phyloP scores from a whole-genome alignment of 2,888 invertebrate species.

The Pyrocoelia pectoralis region DNA sequence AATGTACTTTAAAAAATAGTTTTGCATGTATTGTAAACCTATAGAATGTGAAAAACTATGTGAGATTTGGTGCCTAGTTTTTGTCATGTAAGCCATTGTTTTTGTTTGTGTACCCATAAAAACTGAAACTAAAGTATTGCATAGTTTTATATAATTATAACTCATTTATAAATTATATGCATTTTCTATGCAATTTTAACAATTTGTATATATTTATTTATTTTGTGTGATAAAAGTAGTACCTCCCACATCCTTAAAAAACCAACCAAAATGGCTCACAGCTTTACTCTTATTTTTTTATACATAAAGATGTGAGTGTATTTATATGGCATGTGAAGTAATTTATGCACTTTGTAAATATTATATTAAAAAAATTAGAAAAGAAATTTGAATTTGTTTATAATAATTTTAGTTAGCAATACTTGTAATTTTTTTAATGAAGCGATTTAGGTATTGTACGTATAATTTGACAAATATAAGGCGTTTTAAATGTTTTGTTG shows the following conservation, averaged over 20 bases:
- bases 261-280: slow-evolving; percentile 32
- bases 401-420: slow-evolving; percentile 26
- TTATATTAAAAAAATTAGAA: slow-evolving; percentile 11
- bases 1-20: slow-evolving; percentile 12
- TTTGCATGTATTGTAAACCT: slow-evolving; percentile 13
- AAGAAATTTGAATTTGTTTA: slow-evolving; percentile 30
- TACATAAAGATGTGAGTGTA: slow-evolving; percentile 39
- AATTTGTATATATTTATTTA: slow-evolving; percentile 23
- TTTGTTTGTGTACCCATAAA: slow-evolving; percentile 3
- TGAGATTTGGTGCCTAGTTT: slow-evolving; percentile 33
- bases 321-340: slow-evolving; percentile 37
- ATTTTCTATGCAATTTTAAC: slow-evolving; percentile 11
- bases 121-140: slow-evolving; percentile 6
- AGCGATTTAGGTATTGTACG: slow-evolving; percentile 26
- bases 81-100: slow-evolving; percentile 7
- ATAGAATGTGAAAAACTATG: slow-evolving; percentile 16
- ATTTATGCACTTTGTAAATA: slow-evolving; percentile 51
- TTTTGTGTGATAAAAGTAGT: slow-evolving; percentile 17
- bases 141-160: slow-evolving; percentile 8
- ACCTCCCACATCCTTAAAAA: background rate
- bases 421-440: slow-evolving; percentile 23
- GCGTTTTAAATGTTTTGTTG: slow-evolving; percentile 25
- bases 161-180: background rate
- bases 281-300: slow-evolving; percentile 37
- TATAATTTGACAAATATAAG: slow-evolving; percentile 31